These are phyloP conservation scores for Daboia siamensis DNA, from an alignment of 2,113 vertebrate genomes.

Conservation along the genomic window DNA sequence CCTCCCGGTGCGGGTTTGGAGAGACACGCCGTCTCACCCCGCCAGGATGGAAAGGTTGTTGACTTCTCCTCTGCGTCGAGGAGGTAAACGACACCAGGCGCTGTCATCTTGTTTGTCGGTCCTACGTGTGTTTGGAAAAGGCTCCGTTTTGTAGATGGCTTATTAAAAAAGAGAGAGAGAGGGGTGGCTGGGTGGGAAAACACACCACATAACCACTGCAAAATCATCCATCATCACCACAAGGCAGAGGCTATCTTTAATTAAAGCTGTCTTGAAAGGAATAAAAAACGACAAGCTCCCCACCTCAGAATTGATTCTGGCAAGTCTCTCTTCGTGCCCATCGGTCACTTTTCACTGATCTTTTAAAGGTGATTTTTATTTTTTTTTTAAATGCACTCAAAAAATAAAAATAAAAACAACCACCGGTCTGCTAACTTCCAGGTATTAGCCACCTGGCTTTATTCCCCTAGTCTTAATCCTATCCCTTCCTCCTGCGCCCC, in stretches of 20 bases:
- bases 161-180: neutral
- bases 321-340: neutral
- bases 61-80: neutral
- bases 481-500: too few species aligned
- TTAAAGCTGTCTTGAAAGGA: constrained; percentile 22
- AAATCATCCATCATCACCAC: constrained; percentile 25
- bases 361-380: neutral
- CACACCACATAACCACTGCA: constrained; percentile 5
- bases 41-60: neutral
- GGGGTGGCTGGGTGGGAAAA: neutral
- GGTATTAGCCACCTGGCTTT: too few species aligned
- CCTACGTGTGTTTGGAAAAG: neutral
- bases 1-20: neutral
- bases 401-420: neutral
- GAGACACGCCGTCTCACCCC: neutral
- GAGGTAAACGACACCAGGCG: neutral
- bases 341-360: neutral
- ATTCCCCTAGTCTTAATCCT: neutral
- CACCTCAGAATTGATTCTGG: neutral
- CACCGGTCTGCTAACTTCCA: neutral
- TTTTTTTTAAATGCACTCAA: neutral
- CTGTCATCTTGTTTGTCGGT: neutral
- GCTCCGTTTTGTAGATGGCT: constrained; percentile 1
- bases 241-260: constrained; percentile 32
- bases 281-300: constrained; percentile 14